Evolutionary conservation across 2,888 invertebrate genomes (phyloP).

Genomic region (Pomacea canaliculata): DNA sequence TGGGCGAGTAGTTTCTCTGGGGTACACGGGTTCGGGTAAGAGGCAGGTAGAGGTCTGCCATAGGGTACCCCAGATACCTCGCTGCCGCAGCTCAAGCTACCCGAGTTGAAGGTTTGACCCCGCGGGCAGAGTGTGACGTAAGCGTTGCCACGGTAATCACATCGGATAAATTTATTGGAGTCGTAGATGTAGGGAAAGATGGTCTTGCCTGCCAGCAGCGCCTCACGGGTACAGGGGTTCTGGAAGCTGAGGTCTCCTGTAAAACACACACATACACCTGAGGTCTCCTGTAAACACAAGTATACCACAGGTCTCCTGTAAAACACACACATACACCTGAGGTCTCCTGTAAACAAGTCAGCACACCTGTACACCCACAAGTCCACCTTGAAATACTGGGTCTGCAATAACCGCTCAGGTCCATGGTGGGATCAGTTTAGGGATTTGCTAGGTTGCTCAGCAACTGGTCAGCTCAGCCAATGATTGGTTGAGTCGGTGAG

Average conservation of each 20-base stretch:
- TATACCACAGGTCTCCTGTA: too few species aligned
- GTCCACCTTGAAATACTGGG: too few species aligned
- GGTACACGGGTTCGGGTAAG: constrained; percentile 23
- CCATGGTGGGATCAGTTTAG: too few species aligned
- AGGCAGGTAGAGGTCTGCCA: constrained; percentile 2
- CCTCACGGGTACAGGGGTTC: constrained; percentile 33
- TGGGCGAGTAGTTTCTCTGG: constrained; percentile 12
- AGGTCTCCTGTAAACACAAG: too few species aligned
- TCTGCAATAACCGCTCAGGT: too few species aligned
- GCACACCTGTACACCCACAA: too few species aligned
- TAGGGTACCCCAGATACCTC: too few species aligned
- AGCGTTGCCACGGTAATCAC: constrained; percentile 34
- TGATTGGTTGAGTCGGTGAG: too few species aligned
- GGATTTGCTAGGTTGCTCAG: too few species aligned
- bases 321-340: too few species aligned
- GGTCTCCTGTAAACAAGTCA: too few species aligned
- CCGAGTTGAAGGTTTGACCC: neutral
- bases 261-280: neutral
- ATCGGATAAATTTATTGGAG: constrained; percentile 38
- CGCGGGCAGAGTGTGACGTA: constrained; percentile 34
- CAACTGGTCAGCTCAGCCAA: too few species aligned
- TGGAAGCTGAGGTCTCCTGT: neutral
- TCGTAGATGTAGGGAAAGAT: constrained; percentile 40
- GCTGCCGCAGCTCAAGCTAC: constrained; percentile 16
- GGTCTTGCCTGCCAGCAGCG: constrained; percentile 18